Evolutionary conservation across 2,113 vertebrate genomes (phyloP).

Genomic region (Ophthalmolycus amberensis): DNA sequence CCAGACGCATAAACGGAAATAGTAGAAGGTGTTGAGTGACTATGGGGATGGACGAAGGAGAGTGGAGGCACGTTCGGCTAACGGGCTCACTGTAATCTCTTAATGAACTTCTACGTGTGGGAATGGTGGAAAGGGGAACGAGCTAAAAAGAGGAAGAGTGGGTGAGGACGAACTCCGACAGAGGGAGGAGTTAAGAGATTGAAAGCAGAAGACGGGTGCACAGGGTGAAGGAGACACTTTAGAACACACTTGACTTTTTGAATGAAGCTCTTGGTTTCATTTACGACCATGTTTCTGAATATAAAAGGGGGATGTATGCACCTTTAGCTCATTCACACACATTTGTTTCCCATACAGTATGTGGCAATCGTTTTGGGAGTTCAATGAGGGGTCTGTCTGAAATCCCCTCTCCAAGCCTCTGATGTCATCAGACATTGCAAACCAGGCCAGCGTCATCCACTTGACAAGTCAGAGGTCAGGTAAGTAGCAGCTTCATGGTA

Average conservation of each 20-base stretch:
- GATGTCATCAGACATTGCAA: constrained; percentile 71
- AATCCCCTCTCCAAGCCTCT: constrained; percentile 70
- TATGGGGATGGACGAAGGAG: not conserved
- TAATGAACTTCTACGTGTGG: constrained; percentile 72
- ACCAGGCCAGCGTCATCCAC: constrained; percentile 77
- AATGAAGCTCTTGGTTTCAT: not conserved
- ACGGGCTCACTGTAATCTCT: constrained; percentile 72
- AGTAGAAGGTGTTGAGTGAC: constrained; percentile 22
- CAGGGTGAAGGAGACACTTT: not conserved
- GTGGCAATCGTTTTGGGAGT: constrained; percentile 29
- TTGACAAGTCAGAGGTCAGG: constrained; percentile 75
- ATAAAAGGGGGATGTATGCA: not conserved
- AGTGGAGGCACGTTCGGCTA: constrained; percentile 44
- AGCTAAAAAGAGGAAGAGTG: constrained; percentile 22
- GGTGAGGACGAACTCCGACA: not conserved
- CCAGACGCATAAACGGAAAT: constrained; percentile 29
- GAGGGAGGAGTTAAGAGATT: not conserved
- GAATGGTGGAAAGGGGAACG: constrained; percentile 52
- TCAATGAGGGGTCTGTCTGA: constrained; percentile 46
- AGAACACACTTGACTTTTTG: not conserved
- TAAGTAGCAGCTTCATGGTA: constrained; percentile 62
- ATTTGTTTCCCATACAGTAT: constrained; percentile 10
- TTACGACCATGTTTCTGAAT: not conserved
- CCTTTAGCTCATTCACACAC: not conserved
- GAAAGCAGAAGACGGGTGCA: not conserved